These are phyloP conservation scores for Ptychochromis oligacanthus DNA, from an alignment of 2,113 vertebrate species.

Conservation along the genomic window DNA sequence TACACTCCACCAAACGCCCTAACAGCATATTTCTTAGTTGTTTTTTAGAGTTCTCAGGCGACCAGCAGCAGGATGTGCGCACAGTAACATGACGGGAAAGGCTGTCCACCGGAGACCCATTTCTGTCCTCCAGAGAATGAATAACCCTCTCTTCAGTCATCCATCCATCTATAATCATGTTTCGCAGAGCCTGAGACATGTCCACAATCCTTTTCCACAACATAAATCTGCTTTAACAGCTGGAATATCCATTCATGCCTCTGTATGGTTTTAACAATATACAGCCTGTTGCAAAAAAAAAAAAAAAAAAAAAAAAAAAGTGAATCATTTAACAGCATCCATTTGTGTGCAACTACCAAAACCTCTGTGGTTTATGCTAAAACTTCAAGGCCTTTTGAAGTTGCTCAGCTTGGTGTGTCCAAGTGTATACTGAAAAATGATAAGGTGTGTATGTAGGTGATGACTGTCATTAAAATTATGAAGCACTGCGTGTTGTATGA, in stretches of 20 bases:
- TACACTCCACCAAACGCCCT: conserved; percentile 3
- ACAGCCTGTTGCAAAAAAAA: conserved; percentile 38
- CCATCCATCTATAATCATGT: conserved; percentile 44
- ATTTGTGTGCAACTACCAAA: conserved; percentile 4
- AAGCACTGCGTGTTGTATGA: neutral
- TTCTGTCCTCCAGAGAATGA: conserved; percentile 33
- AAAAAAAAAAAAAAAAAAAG: too few relatives aligned
- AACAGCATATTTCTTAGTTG: conserved; percentile 29
- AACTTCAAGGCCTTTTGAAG: conserved; percentile 17
- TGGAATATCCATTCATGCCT: conserved; percentile 44
- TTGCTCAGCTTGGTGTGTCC: neutral
- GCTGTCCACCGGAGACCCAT: conserved; percentile 24
- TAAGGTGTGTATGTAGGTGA: neutral
- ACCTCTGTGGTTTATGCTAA: conserved; percentile 6
- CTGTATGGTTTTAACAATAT: conserved; percentile 14
- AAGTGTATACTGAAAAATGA: neutral
- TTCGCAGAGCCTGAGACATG: conserved; percentile 20
- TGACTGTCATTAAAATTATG: conserved; percentile 7
- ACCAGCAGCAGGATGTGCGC: conserved; percentile 25
- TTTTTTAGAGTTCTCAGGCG: conserved; percentile 27
- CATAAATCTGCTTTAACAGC: conserved; percentile 53
- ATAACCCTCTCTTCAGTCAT: conserved; percentile 17
- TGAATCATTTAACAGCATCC: conserved; percentile 1
- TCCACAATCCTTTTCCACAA: conserved; percentile 31
- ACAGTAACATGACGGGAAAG: conserved; percentile 9